Evolutionary conservation across 2,797 vertebrate species (phyloP).

Genomic region (Glyptemys insculpta): DNA sequence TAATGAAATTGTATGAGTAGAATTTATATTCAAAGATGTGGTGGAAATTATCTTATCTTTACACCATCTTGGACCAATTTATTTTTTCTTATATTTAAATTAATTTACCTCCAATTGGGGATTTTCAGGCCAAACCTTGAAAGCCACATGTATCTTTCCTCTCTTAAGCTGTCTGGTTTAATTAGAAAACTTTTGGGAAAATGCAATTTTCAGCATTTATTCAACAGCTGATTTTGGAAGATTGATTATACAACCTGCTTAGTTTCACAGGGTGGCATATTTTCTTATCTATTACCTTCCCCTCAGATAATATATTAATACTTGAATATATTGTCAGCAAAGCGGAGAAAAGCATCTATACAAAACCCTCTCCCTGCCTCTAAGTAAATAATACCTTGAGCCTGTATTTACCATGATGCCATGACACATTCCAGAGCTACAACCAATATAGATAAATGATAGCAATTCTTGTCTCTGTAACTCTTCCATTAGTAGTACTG

Average conservation of each 20-base stretch:
- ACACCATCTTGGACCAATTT: neutral
- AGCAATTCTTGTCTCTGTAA: neutral
- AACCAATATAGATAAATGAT: neutral
- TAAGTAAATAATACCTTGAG: neutral
- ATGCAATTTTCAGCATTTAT: neutral
- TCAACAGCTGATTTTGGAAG: neutral
- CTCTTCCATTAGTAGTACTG: neutral
- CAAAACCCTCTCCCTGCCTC: neutral
- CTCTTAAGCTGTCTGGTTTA: neutral
- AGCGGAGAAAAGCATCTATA: neutral
- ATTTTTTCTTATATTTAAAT: neutral
- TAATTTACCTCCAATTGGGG: neutral
- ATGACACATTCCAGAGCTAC: neutral
- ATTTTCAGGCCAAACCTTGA: neutral
- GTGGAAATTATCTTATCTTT: neutral
- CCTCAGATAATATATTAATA: neutral
- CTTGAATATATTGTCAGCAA: neutral
- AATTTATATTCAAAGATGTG: neutral
- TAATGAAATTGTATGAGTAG: neutral
- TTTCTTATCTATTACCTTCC: neutral
- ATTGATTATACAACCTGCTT: neutral
- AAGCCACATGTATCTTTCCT: neutral
- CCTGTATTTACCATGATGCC: neutral
- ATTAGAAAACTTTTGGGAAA: neutral
- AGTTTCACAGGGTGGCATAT: neutral